These are phyloP conservation scores for Hydractinia symbiolongicarpus DNA, from an alignment of 30 jellyfish, hydroid and myxozoan genomes.

Conservation along the genomic window DNA sequence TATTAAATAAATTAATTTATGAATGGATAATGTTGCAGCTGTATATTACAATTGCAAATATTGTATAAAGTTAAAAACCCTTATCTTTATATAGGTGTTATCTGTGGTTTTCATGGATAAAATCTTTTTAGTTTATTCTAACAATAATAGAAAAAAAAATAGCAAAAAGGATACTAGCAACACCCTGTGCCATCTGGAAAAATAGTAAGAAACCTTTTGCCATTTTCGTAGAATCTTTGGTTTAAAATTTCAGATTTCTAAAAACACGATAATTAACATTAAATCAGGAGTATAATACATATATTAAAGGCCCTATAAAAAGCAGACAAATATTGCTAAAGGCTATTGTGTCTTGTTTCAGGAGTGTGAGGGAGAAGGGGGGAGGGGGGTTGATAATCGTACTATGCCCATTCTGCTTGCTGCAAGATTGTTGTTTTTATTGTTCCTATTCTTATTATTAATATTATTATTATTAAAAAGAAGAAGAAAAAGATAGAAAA, in stretches of 20 bases:
- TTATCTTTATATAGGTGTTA: no score
- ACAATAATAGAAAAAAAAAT: background rate
- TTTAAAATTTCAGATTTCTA: constrained; percentile 48
- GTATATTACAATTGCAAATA: no score
- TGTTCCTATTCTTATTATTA: no score
- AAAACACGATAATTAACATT: background rate
- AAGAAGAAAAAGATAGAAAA: no score
- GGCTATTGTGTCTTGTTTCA: background rate
- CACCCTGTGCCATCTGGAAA: constrained; percentile 96
- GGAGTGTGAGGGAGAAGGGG: no score
- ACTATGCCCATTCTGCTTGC: no score
- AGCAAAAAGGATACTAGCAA: constrained; percentile 80
- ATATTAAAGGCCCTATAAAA: background rate
- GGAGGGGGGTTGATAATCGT: no score
- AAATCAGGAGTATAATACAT: background rate
- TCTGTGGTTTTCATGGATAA: background rate
- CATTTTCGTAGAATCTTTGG: constrained; percentile 71
- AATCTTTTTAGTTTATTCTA: background rate
- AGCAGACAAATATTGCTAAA: background rate
- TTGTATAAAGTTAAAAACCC: no score
- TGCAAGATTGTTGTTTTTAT: no score
- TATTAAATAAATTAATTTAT: no score
- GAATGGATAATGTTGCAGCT: no score
- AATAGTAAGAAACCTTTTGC: constrained; percentile 58
- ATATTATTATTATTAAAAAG: background rate